Percentiles rank a stretch among this genome's conserved stretches.
Evolutionary conservation across 2,888 invertebrate genomes (phyloP).

Genomic region (Ectropis crepuscularia): DNA sequence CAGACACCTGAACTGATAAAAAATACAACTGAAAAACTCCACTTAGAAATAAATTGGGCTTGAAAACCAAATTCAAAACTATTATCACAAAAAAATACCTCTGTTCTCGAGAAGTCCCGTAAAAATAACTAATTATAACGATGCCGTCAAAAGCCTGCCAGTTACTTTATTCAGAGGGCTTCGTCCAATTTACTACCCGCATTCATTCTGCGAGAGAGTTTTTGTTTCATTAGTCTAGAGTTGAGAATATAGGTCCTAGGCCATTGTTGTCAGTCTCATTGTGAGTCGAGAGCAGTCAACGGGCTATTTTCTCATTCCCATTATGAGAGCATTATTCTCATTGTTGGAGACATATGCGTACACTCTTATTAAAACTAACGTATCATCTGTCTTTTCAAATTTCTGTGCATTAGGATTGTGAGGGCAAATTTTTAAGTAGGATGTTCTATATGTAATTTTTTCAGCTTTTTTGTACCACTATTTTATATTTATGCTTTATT

Average conservation of each 20-base stretch:
- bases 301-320: slow-evolving; percentile 81
- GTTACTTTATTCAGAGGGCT: slow-evolving; percentile 40
- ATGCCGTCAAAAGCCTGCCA: not conserved
- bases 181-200: slow-evolving; percentile 57
- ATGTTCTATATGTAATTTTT: too few relatives aligned
- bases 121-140: not conserved
- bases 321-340: slow-evolving; percentile 76
- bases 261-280: slow-evolving; percentile 75
- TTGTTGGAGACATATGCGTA: slow-evolving; percentile 73
- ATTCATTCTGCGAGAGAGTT: slow-evolving; percentile 67
- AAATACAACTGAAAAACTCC: too few relatives aligned
- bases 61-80: too few relatives aligned
- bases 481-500: too few relatives aligned
- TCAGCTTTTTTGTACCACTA: too few relatives aligned
- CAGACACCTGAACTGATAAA: too few relatives aligned
- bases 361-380: slow-evolving; percentile 61
- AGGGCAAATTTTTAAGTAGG: too few relatives aligned
- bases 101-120: not conserved
- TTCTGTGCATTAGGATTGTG: slow-evolving; percentile 14
- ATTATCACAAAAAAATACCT: too few relatives aligned
- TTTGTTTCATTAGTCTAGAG: slow-evolving; percentile 76
- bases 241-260: slow-evolving; percentile 68
- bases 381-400: slow-evolving; percentile 45
- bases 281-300: slow-evolving; percentile 72
- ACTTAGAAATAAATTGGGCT: too few relatives aligned